phyloP scores from a whole-genome alignment of 2,797 vertebrate species.

The Manis pentadactyla region DNA sequence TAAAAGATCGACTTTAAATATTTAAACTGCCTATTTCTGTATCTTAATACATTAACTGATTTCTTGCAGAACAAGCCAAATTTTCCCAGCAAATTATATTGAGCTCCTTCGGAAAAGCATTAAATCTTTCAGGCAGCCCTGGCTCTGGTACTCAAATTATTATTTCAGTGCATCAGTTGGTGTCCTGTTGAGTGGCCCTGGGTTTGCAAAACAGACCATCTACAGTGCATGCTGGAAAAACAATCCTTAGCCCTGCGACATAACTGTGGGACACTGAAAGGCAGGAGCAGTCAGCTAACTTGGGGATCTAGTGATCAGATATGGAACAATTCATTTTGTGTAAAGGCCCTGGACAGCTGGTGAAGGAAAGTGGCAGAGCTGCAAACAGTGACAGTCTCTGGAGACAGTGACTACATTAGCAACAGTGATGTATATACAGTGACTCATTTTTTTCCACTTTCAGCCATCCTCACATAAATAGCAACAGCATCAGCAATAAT shows the following conservation, averaged over 20 bases:
- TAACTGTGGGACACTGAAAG: neutral
- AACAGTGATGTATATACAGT: constrained; percentile 35
- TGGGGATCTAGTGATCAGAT: neutral
- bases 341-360: constrained; percentile 67
- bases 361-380: constrained; percentile 33
- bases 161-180: rapidly evolving
- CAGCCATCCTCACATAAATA: constrained; percentile 62
- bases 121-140: neutral
- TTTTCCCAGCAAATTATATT: neutral
- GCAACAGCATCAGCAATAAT: constrained; percentile 49
- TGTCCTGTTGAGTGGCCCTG: no score
- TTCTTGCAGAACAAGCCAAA: neutral
- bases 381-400: constrained; percentile 59
- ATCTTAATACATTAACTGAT: neutral
- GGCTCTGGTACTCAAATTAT: neutral
- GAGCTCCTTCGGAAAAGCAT: neutral
- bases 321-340: constrained; percentile 6
- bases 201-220: neutral
- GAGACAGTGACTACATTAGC: constrained; percentile 67
- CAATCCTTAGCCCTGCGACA: neutral
- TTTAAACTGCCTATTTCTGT: neutral
- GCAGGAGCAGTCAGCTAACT: neutral
- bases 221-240: neutral
- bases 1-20: constrained; percentile 13
- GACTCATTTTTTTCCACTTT: constrained; percentile 54